Percentiles rank a stretch among this genome's conserved stretches.
phyloP scores from a whole-genome alignment of 1,140 invertebrate species.

The Cataglyphis hispanica region DNA sequence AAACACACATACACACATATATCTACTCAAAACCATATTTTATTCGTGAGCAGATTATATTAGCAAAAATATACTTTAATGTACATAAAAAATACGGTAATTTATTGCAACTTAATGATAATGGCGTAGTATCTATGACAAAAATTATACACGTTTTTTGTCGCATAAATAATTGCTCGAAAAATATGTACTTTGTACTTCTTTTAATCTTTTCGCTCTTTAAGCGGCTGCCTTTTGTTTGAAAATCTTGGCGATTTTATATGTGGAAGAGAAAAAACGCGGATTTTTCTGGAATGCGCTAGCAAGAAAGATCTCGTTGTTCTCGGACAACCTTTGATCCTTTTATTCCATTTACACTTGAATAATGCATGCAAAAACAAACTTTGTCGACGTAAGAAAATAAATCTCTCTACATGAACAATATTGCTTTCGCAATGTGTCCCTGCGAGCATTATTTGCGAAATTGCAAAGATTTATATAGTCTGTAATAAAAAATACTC shows the following conservation, averaged over 20 bases:
- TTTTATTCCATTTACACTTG: constrained; percentile 47
- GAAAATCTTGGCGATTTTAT: constrained; percentile 51
- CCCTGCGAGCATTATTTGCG: not conserved
- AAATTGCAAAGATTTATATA: constrained; percentile 25
- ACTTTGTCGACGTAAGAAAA: constrained; percentile 37
- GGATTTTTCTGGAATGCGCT: not conserved
- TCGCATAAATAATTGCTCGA: not conserved
- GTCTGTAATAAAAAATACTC: not conserved
- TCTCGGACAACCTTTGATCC: constrained; percentile 47
- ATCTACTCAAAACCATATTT: constrained; percentile 3
- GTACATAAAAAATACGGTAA: not conserved
- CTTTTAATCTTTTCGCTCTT: constrained; percentile 14
- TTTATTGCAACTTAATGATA: not conserved
- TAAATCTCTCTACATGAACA: constrained; percentile 18
- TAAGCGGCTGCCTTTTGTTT: constrained; percentile 17
- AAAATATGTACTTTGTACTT: not conserved
- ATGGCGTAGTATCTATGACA: not conserved
- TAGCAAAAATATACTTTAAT: not conserved
- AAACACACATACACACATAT: no score
- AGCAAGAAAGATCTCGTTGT: constrained; percentile 22
- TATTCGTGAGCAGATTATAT: not conserved
- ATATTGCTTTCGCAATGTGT: constrained; percentile 10
- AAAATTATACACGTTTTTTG: not conserved
- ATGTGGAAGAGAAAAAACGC: constrained; percentile 25
- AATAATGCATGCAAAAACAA: constrained; percentile 51